A percentile compares a stretch with the other conserved stretches of the same genome.
Conservation (phyloP, 2,888 invertebrate genomes). For the Nephrotoma appendiculata region DNA sequence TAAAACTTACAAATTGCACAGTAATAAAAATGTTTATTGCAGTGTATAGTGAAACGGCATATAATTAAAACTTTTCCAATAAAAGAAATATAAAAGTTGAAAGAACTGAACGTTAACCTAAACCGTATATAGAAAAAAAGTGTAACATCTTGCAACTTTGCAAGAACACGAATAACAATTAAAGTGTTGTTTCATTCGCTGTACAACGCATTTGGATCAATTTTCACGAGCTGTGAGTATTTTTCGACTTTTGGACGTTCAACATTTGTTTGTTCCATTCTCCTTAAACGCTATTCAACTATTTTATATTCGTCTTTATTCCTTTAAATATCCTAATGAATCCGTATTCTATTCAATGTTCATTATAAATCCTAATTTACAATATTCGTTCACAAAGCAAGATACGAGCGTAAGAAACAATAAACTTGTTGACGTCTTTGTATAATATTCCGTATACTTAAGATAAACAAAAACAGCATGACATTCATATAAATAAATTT, state of each 20-base stretch:
- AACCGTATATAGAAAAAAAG: not conserved
- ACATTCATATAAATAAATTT: not conserved
- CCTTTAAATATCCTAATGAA: not conserved
- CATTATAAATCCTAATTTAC: not conserved
- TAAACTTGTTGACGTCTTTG: not conserved
- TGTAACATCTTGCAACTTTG: not conserved
- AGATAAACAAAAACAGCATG: not conserved
- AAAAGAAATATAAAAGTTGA: not conserved
- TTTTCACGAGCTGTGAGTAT: not conserved
- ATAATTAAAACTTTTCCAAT: not conserved
- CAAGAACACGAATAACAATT: not conserved
- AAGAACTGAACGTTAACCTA: not conserved
- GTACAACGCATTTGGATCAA: not conserved
- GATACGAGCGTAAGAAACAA: too few species aligned
- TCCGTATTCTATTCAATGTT: not conserved
- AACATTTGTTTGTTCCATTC: not conserved
- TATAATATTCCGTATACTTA: not conserved
- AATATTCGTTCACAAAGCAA: not conserved
- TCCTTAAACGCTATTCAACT: not conserved
- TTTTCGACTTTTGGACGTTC: not conserved
- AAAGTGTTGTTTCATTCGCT: not conserved
- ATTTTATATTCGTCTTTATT: not conserved
- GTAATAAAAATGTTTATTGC: not conserved
- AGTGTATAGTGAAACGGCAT: not conserved
- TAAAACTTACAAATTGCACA: not conserved